Evolutionary conservation across 2,113 vertebrate genomes (phyloP).

Genomic region (Gadus chalcogrammus): DNA sequence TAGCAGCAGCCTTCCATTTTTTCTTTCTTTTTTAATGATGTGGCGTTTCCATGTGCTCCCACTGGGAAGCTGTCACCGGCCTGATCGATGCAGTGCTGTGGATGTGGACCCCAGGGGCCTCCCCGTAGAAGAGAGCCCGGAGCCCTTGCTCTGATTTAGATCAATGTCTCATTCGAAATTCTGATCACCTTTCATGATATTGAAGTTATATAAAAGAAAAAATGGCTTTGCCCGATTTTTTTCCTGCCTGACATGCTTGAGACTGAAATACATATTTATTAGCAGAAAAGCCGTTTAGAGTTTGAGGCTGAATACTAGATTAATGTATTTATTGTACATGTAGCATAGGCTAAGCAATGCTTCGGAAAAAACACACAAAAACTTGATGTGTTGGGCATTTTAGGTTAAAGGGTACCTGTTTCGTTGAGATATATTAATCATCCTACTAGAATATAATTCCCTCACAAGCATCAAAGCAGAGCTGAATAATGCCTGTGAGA

Average conservation of each 20-base stretch:
- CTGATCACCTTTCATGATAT: slow-evolving; percentile 75
- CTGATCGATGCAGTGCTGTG: slow-evolving; percentile 71
- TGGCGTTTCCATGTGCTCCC: slow-evolving; percentile 50
- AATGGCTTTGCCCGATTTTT: background rate
- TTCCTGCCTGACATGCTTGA: background rate
- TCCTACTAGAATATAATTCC: too few relatives aligned
- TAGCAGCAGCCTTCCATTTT: slow-evolving; percentile 32
- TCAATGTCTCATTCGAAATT: slow-evolving; percentile 87
- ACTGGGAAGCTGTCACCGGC: slow-evolving; percentile 40
- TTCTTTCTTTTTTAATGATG: slow-evolving; percentile 57
- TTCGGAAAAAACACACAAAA: too few relatives aligned
- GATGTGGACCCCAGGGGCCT: slow-evolving; percentile 46
- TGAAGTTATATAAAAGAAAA: slow-evolving; percentile 54
- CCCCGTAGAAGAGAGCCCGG: slow-evolving; percentile 45
- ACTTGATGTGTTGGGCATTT: too few relatives aligned
- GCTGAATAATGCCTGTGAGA: background rate
- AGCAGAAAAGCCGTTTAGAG: too few relatives aligned
- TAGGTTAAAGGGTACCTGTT: too few relatives aligned
- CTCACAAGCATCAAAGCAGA: background rate
- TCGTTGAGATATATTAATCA: too few relatives aligned
- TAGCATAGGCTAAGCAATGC: too few relatives aligned
- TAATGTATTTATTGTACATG: too few relatives aligned
- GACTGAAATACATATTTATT: too few relatives aligned
- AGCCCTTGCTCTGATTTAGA: slow-evolving; percentile 58
- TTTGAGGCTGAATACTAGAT: too few relatives aligned